Evolutionary conservation across 2,888 invertebrate genomes (phyloP).

Genomic region (Heliconius hortense): DNA sequence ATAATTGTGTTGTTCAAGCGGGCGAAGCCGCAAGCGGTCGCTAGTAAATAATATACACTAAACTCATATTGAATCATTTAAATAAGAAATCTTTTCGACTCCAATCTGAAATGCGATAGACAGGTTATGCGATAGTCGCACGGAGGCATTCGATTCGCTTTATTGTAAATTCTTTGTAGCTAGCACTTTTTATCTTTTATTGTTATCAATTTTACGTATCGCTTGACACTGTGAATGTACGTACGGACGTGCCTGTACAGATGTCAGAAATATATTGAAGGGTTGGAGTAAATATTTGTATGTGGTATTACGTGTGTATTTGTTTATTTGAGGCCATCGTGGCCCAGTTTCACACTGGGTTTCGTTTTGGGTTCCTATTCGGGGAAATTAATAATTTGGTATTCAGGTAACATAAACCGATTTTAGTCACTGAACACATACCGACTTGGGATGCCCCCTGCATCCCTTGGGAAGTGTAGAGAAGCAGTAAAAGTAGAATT

Average conservation of each 20-base stretch:
- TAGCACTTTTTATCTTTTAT: neutral
- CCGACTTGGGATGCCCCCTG: too few relatives aligned
- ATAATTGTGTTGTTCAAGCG: too few relatives aligned
- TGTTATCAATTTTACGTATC: constrained; percentile 19
- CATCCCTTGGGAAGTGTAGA: too few relatives aligned
- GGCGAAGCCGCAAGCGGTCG: too few relatives aligned
- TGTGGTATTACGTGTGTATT: neutral
- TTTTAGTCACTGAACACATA: neutral
- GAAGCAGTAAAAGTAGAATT: too few relatives aligned
- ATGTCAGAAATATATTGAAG: neutral
- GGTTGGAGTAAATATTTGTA: neutral
- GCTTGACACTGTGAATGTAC: neutral
- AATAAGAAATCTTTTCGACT: constrained; percentile 15
- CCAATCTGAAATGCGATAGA: constrained; percentile 3
- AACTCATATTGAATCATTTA: constrained; percentile 12
- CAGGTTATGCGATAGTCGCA: constrained; percentile 9
- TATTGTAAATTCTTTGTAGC: constrained; percentile 18
- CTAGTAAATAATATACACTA: neutral
- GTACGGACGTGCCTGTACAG: neutral
- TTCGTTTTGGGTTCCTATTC: neutral
- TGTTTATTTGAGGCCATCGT: neutral
- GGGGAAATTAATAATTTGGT: neutral
- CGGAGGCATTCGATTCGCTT: neutral
- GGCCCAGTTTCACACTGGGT: too few relatives aligned
- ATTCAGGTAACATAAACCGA: neutral